phyloP scores from a whole-genome alignment of 2,888 invertebrate species.

The Flexamia atlantica region DNA sequence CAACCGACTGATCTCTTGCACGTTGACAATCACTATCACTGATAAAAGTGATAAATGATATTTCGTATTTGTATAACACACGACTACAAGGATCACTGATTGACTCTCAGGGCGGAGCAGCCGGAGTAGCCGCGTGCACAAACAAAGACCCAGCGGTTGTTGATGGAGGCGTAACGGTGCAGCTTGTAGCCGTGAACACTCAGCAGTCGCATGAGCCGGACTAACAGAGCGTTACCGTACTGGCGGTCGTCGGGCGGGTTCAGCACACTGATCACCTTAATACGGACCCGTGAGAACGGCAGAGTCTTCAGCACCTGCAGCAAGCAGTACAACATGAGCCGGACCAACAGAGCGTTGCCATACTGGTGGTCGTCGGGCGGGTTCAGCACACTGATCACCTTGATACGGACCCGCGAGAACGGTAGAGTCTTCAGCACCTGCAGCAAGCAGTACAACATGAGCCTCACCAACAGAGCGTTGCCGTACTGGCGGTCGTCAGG shows the following conservation, averaged over 20 bases:
- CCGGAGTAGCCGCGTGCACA: slow-evolving; percentile 52
- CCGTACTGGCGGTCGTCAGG: slow-evolving; percentile 49
- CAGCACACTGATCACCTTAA: slow-evolving; percentile 74
- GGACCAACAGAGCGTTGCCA: slow-evolving; percentile 46
- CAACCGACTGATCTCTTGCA: neutral
- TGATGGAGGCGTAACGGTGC: slow-evolving; percentile 44
- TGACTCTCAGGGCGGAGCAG: slow-evolving; percentile 37
- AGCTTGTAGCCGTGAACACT: slow-evolving; percentile 57
- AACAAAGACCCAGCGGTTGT: slow-evolving; percentile 51
- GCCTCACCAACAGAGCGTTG: slow-evolving; percentile 41
- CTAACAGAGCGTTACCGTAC: slow-evolving; percentile 50
- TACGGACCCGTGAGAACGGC: slow-evolving; percentile 77
- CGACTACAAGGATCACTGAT: neutral
- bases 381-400: slow-evolving; percentile 73
- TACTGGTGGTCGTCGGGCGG: slow-evolving; percentile 44
- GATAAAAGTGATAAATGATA: neutral
- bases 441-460: neutral
- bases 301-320: slow-evolving; percentile 78
- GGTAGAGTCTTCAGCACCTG: slow-evolving; percentile 80
- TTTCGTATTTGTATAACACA: neutral
- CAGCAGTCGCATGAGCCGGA: slow-evolving; percentile 41
- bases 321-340: neutral
- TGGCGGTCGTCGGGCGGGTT: slow-evolving; percentile 40
- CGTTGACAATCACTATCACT: neutral
- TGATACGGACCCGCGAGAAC: slow-evolving; percentile 76